Base-by-base conservation (phyloP, 1,140 invertebrate species). In the Antheraea pernyi region DNA sequence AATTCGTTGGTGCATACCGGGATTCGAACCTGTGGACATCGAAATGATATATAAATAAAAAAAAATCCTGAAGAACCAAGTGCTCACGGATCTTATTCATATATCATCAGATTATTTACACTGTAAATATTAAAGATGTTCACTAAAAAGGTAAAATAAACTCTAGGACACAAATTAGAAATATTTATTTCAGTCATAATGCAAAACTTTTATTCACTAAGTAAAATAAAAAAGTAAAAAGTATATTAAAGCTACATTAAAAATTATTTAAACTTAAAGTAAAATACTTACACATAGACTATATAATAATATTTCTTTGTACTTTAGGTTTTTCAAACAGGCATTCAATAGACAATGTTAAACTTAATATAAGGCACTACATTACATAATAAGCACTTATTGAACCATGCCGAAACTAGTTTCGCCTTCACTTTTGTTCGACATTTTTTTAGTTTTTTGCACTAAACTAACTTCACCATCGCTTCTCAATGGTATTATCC, bases 351-450 rank as follows among this genome's bases (percentile, higher is more conserved):
- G 5, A 10, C n/a, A 48, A 19, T 48, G 16, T 36, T 61, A 61
- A 61, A 36, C 42, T 19, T 59, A 37, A 59, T 69, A 42, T 42
- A 75, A 77, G 67, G 71, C 73, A 71, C 75, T 65, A 59, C 36
- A 68, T 61, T 61, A 10, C 19, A n/a, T 22, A n/a, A 53, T 53
- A 16, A 16, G 11, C 0, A 16, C 16, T 30, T 53, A n/a, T 53
- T 16, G 16, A 53, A 53, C 46, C 9, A 16, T 53, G 37, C 37
- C 82, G 42, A 85, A 68, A 69, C 86, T 88, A 36, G 86, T 70
- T 85, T 93, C 91, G 46, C 91, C 92, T 48, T 92, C 89, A 74
- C 90, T 93, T 74, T 83, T 90, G 69, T 70, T 37, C 74, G 65
- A 61, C 76, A 78, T 19, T 71, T 70, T 74, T 71, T 76, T 77